A percentile compares a stretch with the other conserved stretches of the same genome.
Evolutionary conservation across 2,113 vertebrate genomes (phyloP).

Genomic region (Paramormyrops kingsleyae): DNA sequence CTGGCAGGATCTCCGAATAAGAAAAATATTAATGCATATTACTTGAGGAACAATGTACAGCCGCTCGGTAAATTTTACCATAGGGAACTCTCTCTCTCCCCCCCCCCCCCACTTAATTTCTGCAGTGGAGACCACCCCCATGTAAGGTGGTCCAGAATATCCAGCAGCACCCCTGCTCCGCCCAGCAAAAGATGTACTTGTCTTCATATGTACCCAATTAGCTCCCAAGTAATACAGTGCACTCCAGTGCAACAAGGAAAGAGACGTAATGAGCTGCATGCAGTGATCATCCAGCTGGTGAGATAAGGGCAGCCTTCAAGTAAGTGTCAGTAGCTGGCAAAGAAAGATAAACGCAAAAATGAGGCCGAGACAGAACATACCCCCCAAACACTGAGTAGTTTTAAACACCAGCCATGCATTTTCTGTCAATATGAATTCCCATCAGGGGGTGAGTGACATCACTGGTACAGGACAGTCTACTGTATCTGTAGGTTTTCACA

Average conservation of each 20-base stretch:
- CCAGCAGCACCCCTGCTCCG: neutral
- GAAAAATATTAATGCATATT: neutral
- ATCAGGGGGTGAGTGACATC: neutral
- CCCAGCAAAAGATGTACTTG: neutral
- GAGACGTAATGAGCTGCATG: neutral
- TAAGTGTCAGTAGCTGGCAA: neutral
- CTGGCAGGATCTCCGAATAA: too few relatives aligned
- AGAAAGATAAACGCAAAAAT: neutral
- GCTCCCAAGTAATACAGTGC: neutral
- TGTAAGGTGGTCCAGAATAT: neutral
- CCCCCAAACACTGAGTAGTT: neutral
- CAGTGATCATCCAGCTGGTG: neutral
- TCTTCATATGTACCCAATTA: neutral
- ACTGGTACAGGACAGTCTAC: neutral
- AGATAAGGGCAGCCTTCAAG: neutral
- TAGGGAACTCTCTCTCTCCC: neutral
- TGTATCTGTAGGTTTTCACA: neutral
- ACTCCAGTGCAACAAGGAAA: neutral
- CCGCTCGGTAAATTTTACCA: neutral
- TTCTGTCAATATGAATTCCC: neutral
- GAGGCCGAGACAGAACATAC: neutral
- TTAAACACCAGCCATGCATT: neutral
- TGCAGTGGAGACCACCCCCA: neutral
- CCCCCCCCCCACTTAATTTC: neutral
- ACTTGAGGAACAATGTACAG: neutral